Base-by-base conservation (phyloP, 1,140 invertebrate genomes). In the Neotoxoptera formosana region DNA sequence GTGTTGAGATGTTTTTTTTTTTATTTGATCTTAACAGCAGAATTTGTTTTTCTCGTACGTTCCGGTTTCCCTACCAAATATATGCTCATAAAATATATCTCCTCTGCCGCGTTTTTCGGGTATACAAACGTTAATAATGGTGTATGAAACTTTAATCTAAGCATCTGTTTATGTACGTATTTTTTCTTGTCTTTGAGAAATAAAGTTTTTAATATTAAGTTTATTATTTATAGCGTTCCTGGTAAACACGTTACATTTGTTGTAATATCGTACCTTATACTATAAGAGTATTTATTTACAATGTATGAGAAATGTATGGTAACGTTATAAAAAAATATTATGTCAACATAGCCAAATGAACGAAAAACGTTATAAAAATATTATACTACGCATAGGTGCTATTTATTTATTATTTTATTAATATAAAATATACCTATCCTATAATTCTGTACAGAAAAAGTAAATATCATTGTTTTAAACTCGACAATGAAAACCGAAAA, bases 201-300 rank as follows among this genome's bases (percentile, higher is more conserved):
- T 36, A 83, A 83, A 83, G 81, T 41, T 83, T 81, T 83, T 83
- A 83, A 83, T 83, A 83, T 83, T 83, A 34, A 41, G 81, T 83
- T 83, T 83, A 83, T 83, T 83, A 41, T 83, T 34, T 41, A 83
- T 83, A 83, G 81, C 23, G 21, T 83, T 83, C 36, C 34, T 41
- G 36, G 36, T 36, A 83, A 21, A 23, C 34, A 83, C 8, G 34
- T 41, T 83, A 83, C 21, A 83, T 23, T 41, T 41, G 17, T 11
- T 83, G 20, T 36, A 83, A 83, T 83, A 83, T 34, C 9, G n/a
- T 83, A 83, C 34, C 34, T 20, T 23, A n/a, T 67, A 76, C n/a
- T 76, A n/a, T 34, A n/a, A 41, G 2, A 83, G 81, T 41, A 83
- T 41, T 83, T 83, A 83, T 83, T 36, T 23, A 23, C 21, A 41